A percentile compares a stretch with the other conserved stretches of the same genome.
phyloP scores from a whole-genome alignment of 2,888 invertebrate species.

The Psylliodes chrysocephalus region DNA sequence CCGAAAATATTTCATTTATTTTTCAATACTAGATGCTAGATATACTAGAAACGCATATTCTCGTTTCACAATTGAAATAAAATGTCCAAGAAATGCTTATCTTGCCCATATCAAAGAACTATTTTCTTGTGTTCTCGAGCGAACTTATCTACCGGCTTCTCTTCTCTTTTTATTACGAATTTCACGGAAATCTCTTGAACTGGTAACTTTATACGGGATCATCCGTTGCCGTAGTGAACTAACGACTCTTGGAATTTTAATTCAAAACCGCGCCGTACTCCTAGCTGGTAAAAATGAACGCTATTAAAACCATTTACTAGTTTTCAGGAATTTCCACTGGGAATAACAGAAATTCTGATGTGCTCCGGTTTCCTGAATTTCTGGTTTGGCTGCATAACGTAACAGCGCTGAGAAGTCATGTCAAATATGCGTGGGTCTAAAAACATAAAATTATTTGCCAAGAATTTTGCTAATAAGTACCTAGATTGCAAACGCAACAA shows the following conservation, averaged over 20 bases:
- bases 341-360: conserved; percentile 2
- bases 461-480: no score
- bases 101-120: neutral
- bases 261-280: conserved; percentile 9
- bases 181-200: conserved; percentile 7
- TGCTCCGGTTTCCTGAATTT: conserved; percentile 9
- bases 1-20: no score
- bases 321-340: conserved; percentile 10
- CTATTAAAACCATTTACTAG: conserved; percentile 5
- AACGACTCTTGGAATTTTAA: conserved; percentile 30
- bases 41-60: no score
- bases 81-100: neutral
- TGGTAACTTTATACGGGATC: neutral
- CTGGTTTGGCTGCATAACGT: neutral
- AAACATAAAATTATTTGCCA: no score
- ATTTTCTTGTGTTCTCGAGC: no score
- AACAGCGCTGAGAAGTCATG: neutral
- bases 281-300: conserved; percentile 6
- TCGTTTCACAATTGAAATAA: neutral
- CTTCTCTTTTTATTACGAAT: neutral
- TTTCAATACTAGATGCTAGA: no score
- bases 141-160: neutral
- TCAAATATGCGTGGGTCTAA: neutral
- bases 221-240: neutral
- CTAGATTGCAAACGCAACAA: no score